Evolutionary conservation across 2,113 vertebrate species (phyloP), one percentile per base, ranked within the genome.

Genomic region (Poeciliopsis turrubarensis): DNA sequence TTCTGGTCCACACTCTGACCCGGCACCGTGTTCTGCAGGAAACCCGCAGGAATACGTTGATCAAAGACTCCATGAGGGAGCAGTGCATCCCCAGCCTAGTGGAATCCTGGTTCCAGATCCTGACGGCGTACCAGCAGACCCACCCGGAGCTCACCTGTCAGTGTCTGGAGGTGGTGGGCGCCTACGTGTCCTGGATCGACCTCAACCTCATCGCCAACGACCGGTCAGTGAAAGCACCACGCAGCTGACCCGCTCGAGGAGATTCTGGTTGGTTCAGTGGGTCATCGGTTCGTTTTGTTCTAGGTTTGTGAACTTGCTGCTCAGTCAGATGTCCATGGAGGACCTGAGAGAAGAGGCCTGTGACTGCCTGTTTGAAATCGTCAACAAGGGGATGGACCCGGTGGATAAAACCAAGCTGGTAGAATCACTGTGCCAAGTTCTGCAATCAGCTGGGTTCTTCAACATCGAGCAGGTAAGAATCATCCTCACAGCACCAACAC

Each of bases 361-460:
- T 67, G 98, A 99, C 89, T 99, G 98, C 92, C 95, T 99, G 89
- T 98, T 96, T 93, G 98, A 99, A 93, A 98, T 99, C 68, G 89
- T 99, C 91, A 99, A 98, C 94, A 99, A 99, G 86, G 98, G 98
- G 72, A 99, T 99, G 98, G 98, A 99, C 86, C 98, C 98, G 14
- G 92, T 95, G 75, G 98, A 99, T 82, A 99, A 99, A 93, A 99
- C 97, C 90, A 98, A 99, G 84, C 93, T 99, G 91, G 97, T 99
- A 85, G 97, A 99, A 89, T 98, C 97, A 67, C 95, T 99, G 77
- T 97, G 96, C 92, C 96, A 92, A 82, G 97, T 99, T 1, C 94
- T 99, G 81, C 96, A 97, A 93, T 95, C 96, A 71, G 97, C 97
- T 4, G 98, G 98, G 0, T 97, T 99, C 95, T 99, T 98, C 94